A percentile compares a stretch with the other conserved stretches of the same genome.
Conservation (phyloP, 2,888 invertebrate genomes). For the Diplazon laetatorius region DNA sequence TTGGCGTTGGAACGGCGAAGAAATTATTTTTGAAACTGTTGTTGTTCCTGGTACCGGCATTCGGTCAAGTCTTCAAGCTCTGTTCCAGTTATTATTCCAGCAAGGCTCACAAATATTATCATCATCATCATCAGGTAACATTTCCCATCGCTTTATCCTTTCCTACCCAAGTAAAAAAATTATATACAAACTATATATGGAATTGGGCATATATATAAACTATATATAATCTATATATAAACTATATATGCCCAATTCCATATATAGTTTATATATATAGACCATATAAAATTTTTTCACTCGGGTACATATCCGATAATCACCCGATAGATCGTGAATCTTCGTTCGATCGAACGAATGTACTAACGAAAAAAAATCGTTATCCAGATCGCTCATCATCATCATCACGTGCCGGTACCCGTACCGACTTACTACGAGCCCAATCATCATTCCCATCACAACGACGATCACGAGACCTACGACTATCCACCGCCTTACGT, state of each 20-base stretch:
- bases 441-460: constrained; percentile 75
- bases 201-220: no score
- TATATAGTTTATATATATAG: no score
- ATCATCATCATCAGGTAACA: constrained; percentile 88
- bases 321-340: no score
- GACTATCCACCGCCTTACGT: constrained; percentile 80
- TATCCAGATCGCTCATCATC: constrained; percentile 88
- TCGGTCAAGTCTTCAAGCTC: constrained; percentile 92
- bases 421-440: constrained; percentile 75
- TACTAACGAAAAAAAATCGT: constrained; percentile 35
- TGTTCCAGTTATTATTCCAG: constrained; percentile 92
- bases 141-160: no score
- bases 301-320: no score
- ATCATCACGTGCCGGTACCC: constrained; percentile 85
- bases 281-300: no score
- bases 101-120: constrained; percentile 90
- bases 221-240: no score
- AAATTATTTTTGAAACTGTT: constrained; percentile 91
- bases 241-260: no score
- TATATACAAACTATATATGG: no score
- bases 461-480: constrained; percentile 78
- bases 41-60: constrained; percentile 91
- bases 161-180: no score
- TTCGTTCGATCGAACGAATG: no score
- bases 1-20: constrained; percentile 92